Conservation (phyloP, 2,888 invertebrate genomes). For the Reticulitermes lucifugus region DNA sequence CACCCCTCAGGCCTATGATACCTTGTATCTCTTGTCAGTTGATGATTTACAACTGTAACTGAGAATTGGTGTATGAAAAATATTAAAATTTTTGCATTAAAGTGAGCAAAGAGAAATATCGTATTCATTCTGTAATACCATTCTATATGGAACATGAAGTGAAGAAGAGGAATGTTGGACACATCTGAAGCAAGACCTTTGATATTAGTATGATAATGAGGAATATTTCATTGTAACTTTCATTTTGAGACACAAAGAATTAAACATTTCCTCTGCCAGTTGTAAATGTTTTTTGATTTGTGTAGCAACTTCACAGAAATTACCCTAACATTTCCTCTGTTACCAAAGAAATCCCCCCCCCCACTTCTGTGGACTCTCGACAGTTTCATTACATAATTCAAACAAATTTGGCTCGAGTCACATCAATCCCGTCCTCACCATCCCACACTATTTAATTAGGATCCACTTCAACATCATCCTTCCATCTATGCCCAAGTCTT, state of each 20-base stretch:
- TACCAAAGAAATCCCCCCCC: no score
- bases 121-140: not conserved
- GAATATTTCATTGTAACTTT: not conserved
- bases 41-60: not conserved
- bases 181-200: not conserved
- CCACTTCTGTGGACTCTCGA: no score
- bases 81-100: not conserved
- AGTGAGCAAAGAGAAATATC: not conserved
- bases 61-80: constrained; percentile 31
- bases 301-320: not conserved
- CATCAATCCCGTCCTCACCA: no score
- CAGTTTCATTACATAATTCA: no score
- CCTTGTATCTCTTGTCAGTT: not conserved
- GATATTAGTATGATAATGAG: constrained; percentile 1
- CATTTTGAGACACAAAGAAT: not conserved
- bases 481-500: no score
- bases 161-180: not conserved
- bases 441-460: no score
- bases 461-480: no score
- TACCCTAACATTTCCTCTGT: not conserved
- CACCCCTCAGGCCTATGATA: no score
- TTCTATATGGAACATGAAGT: not conserved
- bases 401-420: no score
- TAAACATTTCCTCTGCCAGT: not conserved
- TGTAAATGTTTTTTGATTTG: not conserved